Evolutionary conservation across 2,797 vertebrate genomes (phyloP).

Genomic region (Bradypodion pumilum): DNA sequence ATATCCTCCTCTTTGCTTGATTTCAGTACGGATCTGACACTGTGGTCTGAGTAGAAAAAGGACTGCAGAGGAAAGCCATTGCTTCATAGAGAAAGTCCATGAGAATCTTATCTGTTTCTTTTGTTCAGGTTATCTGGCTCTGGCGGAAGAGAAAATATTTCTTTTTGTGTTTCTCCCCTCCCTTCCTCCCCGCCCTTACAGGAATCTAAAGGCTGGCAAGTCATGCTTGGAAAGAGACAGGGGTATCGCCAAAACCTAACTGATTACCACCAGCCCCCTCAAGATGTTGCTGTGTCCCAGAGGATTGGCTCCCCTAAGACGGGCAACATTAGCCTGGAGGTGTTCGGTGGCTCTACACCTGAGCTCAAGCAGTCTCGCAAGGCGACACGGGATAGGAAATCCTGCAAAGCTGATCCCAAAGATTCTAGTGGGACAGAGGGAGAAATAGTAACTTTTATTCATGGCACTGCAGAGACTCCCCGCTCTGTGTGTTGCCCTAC

Average conservation of each 20-base stretch:
- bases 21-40: background rate
- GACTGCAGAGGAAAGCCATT: background rate
- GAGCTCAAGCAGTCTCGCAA: slow-evolving; percentile 58
- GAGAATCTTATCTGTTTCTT: background rate
- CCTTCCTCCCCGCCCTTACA: background rate
- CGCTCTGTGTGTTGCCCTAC: slow-evolving; percentile 82
- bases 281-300: slow-evolving; percentile 58
- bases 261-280: slow-evolving; percentile 61
- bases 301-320: slow-evolving; percentile 65
- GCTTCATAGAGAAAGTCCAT: background rate
- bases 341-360: slow-evolving; percentile 50
- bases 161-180: background rate
- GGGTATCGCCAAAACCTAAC: slow-evolving; percentile 74
- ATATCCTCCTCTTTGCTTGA: background rate
- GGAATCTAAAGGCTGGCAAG: slow-evolving; percentile 75
- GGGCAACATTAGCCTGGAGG: slow-evolving; percentile 75
- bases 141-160: background rate
- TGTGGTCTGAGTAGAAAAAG: background rate
- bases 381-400: slow-evolving; percentile 52
- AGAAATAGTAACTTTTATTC: slow-evolving; percentile 90
- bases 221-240: slow-evolving; percentile 88
- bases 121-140: background rate
- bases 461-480: slow-evolving; percentile 83
- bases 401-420: slow-evolving; percentile 75
- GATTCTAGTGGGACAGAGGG: slow-evolving; percentile 80